phyloP scores from a whole-genome alignment of 2,888 invertebrate species.

The Conops quadrifasciatus region DNA sequence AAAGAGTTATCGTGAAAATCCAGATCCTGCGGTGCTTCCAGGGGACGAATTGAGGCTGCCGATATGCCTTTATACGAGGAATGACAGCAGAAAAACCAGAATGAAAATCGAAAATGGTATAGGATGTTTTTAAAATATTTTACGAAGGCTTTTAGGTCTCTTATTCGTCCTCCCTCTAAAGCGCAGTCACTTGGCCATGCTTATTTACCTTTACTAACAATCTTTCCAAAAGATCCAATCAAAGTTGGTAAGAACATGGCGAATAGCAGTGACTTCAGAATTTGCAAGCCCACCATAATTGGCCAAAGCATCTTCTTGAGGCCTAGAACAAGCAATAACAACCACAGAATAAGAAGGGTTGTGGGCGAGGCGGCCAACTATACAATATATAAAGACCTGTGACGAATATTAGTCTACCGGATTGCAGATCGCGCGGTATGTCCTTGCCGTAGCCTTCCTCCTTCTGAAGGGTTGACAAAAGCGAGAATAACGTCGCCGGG shows the following conservation, averaged over 20 bases:
- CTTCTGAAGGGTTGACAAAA: constrained; percentile 63
- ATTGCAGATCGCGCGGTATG: constrained; percentile 69
- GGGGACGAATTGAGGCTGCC: constrained; percentile 60
- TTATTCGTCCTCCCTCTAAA: not conserved
- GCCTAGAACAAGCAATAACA: constrained; percentile 68
- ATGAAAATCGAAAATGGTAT: not conserved
- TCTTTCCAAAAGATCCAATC: constrained; percentile 82
- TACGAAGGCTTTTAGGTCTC: not conserved
- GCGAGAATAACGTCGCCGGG: not conserved
- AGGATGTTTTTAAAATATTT: too few relatives aligned
- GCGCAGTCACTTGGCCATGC: not conserved
- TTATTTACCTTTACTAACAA: constrained; percentile 79
- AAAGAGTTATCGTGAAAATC: constrained; percentile 83
- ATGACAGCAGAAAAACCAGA: not conserved
- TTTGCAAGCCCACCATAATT: constrained; percentile 81
- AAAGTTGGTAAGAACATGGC: constrained; percentile 87
- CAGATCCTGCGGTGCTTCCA: constrained; percentile 70
- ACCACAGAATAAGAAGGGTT: not conserved
- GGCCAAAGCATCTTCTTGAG: constrained; percentile 86
- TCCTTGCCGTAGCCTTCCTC: constrained; percentile 46
- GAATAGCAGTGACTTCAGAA: constrained; percentile 82
- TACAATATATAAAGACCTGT: constrained; percentile 64
- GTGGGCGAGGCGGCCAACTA: not conserved
- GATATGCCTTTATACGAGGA: constrained; percentile 55
- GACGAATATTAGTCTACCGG: constrained; percentile 72